Conservation (phyloP, 1,140 invertebrate genomes). For the Ectropis grisescens region DNA sequence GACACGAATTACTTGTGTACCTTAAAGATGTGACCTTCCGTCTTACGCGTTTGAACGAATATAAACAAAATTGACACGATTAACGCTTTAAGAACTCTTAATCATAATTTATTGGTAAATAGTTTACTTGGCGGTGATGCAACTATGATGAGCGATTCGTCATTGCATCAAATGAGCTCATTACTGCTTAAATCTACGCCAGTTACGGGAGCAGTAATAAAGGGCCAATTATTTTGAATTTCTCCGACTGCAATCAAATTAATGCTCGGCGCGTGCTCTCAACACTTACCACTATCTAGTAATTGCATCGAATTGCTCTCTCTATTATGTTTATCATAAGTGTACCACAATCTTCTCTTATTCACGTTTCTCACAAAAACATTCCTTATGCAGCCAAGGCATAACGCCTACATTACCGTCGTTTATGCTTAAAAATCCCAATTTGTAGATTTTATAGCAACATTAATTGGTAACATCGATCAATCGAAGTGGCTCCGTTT, state of each 20-base stretch:
- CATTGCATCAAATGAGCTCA: conserved; percentile 23
- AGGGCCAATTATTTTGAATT: conserved; percentile 40
- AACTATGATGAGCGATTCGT: conserved; percentile 9
- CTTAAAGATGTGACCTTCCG: too few species aligned
- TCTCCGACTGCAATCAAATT: conserved; percentile 34
- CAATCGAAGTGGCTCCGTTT: conserved; percentile 6
- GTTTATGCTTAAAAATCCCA: conserved; percentile 8
- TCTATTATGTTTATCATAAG: conserved; percentile 31
- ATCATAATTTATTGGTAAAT: too few species aligned
- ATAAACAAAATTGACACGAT: too few species aligned
- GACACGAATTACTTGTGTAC: too few species aligned
- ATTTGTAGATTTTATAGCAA: conserved; percentile 32
- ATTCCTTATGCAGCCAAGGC: too few species aligned
- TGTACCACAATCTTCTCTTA: conserved; percentile 1
- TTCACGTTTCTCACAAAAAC: too few species aligned
- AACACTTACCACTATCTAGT: conserved; percentile 17
- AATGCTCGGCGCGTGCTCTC: conserved; percentile 26
- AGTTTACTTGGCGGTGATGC: too few species aligned
- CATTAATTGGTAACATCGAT: conserved; percentile 24
- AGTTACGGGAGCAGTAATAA: conserved; percentile 18
- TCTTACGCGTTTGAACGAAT: too few species aligned
- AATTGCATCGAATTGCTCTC: conserved; percentile 47
- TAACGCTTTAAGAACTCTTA: too few species aligned
- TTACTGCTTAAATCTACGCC: conserved; percentile 6
- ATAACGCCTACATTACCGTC: background rate